Percentiles rank a stretch among this genome's conserved stretches.
These are phyloP conservation scores for Timandra comae DNA, from an alignment of 2,888 invertebrate genomes.

Conservation along the genomic window DNA sequence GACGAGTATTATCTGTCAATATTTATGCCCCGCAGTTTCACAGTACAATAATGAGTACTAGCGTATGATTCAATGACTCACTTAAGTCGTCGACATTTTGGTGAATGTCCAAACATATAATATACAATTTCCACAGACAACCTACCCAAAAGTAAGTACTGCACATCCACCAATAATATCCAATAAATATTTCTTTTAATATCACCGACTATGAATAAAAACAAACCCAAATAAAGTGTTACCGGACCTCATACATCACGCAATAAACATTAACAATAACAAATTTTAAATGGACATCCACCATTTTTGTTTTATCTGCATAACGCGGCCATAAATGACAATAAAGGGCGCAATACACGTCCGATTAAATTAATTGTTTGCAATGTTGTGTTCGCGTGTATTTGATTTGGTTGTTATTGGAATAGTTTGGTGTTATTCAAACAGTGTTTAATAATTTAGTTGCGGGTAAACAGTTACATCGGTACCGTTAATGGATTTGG, in stretches of 20 bases:
- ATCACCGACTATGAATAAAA: too few relatives aligned
- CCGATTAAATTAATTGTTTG: constrained; percentile 15
- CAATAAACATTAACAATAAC: constrained; percentile 12
- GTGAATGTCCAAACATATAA: too few relatives aligned
- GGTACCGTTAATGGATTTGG: background rate
- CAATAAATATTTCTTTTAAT: too few relatives aligned
- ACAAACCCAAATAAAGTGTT: too few relatives aligned
- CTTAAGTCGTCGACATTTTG: too few relatives aligned
- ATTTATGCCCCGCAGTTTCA: too few relatives aligned
- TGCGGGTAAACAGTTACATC: background rate
- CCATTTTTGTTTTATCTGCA: constrained; percentile 17
- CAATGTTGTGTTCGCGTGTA: constrained; percentile 3
- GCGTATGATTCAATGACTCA: too few relatives aligned
- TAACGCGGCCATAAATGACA: constrained; percentile 12
- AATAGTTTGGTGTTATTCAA: constrained; percentile 7
- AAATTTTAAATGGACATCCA: constrained; percentile 8
- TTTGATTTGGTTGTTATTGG: constrained; percentile 14
- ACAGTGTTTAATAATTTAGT: constrained; percentile 1
- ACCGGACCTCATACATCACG: constrained; percentile 17
- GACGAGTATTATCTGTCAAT: too few relatives aligned
- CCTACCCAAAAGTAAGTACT: too few relatives aligned
- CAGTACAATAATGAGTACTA: too few relatives aligned
- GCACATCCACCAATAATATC: too few relatives aligned
- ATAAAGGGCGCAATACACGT: constrained; percentile 11
- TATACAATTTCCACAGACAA: too few relatives aligned